Base-by-base conservation (phyloP, 1,140 invertebrate genomes). In the Plutomurus gul region DNA sequence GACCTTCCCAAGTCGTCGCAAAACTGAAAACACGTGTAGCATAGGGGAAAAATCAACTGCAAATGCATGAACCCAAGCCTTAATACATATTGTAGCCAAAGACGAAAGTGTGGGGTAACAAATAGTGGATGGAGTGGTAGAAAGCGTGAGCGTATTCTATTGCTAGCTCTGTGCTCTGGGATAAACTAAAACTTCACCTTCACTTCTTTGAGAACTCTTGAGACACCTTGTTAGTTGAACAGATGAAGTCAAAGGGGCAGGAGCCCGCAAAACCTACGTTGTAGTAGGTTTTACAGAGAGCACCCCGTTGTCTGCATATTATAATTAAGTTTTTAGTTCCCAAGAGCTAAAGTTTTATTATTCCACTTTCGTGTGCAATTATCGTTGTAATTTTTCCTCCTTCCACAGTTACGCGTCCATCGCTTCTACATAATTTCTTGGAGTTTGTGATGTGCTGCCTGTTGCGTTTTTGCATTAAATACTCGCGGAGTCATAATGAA, bases 191-290 rank as follows among this genome's bases (percentile, higher is more conserved):
- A 25, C 56, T 65, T 65, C 56, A 65, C 56, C 56, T 65, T 65
- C 56, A 65, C 39, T 43, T 43, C 10, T 10, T 65, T n/a, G 56
- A 30, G 56, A 33, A 33, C 30, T 65, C 10, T 65, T n/a, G 56
- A 30, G 56, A 33, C 36, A 65, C 36, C 56, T 65, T 65, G 56
- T 65, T 65, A 65, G 56, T 65, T 65, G 25, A 65, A 27, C 30
- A 65, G 56, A 65, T 65, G 56, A 65, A 65, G 56, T 65, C 56
- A 65, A 65, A 65, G 56, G 30, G 56, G 56, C 51, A 56, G 51
- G 25, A 56, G 51, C 51, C 51, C 51, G 27, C 13, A 33, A 65
- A 33, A 27, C 56, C 30, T 65, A 43, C 39, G 56, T 65, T 65
- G 22, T 65, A 49, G 56, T 65, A 60, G 13, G 27, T 65, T 65